Conservation (phyloP, 1,140 invertebrate species). For the Dufourea novaeangliae region DNA sequence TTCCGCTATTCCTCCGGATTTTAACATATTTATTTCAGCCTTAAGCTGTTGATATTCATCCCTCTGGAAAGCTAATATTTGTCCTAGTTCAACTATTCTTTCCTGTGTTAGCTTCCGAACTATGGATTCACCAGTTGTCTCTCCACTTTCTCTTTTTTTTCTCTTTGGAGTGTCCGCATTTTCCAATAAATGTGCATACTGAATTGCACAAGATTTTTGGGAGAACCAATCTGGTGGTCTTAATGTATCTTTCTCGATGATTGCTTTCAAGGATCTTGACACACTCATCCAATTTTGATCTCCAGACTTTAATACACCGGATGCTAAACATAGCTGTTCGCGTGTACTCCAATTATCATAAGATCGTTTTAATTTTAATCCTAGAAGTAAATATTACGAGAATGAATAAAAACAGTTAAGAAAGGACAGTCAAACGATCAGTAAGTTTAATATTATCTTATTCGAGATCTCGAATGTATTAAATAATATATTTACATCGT, state of each 20-base stretch:
- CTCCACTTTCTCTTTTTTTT: slow-evolving; percentile 89
- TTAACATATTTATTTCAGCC: slow-evolving; percentile 83
- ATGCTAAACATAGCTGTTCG: slow-evolving; percentile 93
- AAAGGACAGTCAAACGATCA: neutral
- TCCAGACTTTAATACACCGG: slow-evolving; percentile 92
- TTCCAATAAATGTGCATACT: slow-evolving; percentile 92
- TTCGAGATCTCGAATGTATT: too few relatives aligned
- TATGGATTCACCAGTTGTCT: slow-evolving; percentile 91
- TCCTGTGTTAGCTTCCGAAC: slow-evolving; percentile 90
- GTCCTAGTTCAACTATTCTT: slow-evolving; percentile 89
- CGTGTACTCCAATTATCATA: slow-evolving; percentile 92
- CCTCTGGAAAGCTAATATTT: slow-evolving; percentile 86
- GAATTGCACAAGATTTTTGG: slow-evolving; percentile 94
- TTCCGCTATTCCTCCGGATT: slow-evolving; percentile 83
- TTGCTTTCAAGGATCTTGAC: slow-evolving; percentile 88
- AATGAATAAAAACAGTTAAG: slow-evolving; percentile 16
- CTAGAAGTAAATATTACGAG: slow-evolving; percentile 62
- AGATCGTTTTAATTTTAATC: slow-evolving; percentile 86
- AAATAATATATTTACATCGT: neutral
- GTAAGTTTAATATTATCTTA: neutral
- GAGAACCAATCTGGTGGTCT: slow-evolving; percentile 94
- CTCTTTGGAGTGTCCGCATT: slow-evolving; percentile 93
- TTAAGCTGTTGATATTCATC: slow-evolving; percentile 88
- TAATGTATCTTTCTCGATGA: slow-evolving; percentile 85
- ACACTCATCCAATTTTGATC: slow-evolving; percentile 98